Evolutionary conservation across 2,797 vertebrate species (phyloP).

Genomic region (Ambastaia sidthimunki): DNA sequence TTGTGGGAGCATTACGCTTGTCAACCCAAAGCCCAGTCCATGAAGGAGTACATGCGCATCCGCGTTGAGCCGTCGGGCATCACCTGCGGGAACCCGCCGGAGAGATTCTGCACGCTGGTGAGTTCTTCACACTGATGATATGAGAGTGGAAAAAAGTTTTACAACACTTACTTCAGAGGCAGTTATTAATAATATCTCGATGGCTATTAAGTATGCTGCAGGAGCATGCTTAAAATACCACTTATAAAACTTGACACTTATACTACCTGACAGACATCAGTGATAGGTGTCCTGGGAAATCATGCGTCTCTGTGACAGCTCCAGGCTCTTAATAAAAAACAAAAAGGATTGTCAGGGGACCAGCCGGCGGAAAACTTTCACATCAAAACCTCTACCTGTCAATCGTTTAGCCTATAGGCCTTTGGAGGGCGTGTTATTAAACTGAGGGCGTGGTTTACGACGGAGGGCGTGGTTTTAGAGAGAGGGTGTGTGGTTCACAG

Average conservation of each 20-base stretch:
- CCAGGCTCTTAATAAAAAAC: background rate
- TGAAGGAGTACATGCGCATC: conserved; percentile 92
- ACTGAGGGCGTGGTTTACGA: background rate
- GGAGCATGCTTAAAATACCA: background rate
- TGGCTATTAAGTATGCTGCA: background rate
- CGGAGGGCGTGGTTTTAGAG: background rate
- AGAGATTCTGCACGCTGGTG: conserved; percentile 98
- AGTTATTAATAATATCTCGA: background rate
- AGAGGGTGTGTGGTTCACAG: background rate
- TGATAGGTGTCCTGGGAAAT: background rate
- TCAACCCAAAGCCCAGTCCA: conserved; percentile 87
- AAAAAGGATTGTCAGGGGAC: background rate
- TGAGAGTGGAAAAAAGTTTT: background rate
- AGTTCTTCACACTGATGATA: conserved; percentile 70
- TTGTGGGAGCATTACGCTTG: conserved; percentile 98
- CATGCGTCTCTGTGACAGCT: background rate
- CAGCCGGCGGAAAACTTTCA: background rate
- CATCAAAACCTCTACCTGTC: background rate
- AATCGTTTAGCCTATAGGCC: background rate
- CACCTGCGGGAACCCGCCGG: conserved; percentile 93
- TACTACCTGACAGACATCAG: no score
- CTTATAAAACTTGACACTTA: background rate
- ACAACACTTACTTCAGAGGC: background rate
- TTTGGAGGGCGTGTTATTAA: background rate
- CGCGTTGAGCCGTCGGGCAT: conserved; percentile 92